phyloP scores from a whole-genome alignment of 1,140 invertebrate genomes.

The Rhopalosiphum maidis region DNA sequence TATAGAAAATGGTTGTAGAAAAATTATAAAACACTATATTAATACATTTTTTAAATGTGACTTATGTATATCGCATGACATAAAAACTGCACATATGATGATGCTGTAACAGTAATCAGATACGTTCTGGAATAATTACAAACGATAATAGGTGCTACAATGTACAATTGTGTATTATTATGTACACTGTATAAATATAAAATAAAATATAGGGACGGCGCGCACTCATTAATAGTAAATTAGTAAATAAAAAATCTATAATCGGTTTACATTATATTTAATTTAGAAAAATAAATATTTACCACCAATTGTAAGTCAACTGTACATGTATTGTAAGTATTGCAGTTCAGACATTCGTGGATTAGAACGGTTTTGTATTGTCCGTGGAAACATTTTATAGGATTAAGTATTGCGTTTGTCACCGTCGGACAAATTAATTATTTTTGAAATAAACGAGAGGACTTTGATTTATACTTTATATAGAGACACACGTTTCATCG shows the following conservation, averaged over 20 bases:
- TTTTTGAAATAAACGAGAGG: background rate
- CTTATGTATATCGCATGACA: too few relatives aligned
- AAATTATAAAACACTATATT: too few relatives aligned
- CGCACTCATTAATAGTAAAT: background rate
- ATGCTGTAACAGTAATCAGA: too few relatives aligned
- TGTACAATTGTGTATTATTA: too few relatives aligned
- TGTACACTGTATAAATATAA: too few relatives aligned
- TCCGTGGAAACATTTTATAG: background rate
- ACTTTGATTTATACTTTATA: background rate
- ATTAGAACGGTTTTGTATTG: background rate
- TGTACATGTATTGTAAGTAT: background rate
- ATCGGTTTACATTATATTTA: background rate
- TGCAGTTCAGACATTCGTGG: background rate
- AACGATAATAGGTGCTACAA: too few relatives aligned
- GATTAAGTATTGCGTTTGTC: background rate
- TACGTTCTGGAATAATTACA: too few relatives aligned
- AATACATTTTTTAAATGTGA: too few relatives aligned
- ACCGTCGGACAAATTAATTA: background rate
- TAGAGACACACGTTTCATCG: background rate
- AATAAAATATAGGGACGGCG: too few relatives aligned
- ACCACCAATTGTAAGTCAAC: background rate
- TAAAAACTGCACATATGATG: too few relatives aligned
- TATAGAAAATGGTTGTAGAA: too few relatives aligned
- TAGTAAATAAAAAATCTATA: background rate
- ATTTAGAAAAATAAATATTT: background rate